A percentile compares a stretch with the other conserved stretches of the same genome.
These are phyloP conservation scores for Papilio glaucus DNA, from an alignment of 1,140 invertebrate species.

Conservation along the genomic window DNA sequence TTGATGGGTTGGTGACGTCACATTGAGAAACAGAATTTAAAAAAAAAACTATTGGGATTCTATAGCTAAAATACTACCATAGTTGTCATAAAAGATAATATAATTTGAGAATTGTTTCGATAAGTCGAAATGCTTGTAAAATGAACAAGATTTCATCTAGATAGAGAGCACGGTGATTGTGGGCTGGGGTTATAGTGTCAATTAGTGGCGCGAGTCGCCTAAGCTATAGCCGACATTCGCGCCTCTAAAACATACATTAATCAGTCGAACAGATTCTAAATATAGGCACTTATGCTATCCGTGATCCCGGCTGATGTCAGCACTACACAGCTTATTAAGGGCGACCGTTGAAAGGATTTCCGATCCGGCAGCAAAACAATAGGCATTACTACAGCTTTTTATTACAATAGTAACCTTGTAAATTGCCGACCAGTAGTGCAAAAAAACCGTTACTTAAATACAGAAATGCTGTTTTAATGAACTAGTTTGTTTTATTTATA, in stretches of 20 bases:
- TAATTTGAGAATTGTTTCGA: not conserved
- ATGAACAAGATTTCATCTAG: not conserved
- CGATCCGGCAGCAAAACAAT: slow-evolving; percentile 39
- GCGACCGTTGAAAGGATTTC: slow-evolving; percentile 32
- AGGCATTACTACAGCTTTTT: slow-evolving; percentile 20
- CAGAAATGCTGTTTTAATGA: not conserved
- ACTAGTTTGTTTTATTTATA: no score
- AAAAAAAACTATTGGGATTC: no score
- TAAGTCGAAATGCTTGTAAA: not conserved
- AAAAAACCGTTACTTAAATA: not conserved
- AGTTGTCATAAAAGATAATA: no score
- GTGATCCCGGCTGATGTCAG: slow-evolving; percentile 72
- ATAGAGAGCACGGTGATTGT: slow-evolving; percentile 44
- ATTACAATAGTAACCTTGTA: not conserved
- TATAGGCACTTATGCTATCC: slow-evolving; percentile 79
- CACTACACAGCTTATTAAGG: slow-evolving; percentile 49
- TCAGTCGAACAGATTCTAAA: slow-evolving; percentile 78
- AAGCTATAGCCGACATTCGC: slow-evolving; percentile 60
- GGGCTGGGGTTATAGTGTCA: slow-evolving; percentile 72
- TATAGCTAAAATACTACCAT: no score
- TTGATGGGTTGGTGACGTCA: no score
- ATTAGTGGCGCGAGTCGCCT: slow-evolving; percentile 61
- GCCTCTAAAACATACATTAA: slow-evolving; percentile 70
- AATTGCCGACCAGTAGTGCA: not conserved
- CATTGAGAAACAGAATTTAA: no score